A percentile compares a stretch with the other conserved stretches of the same genome.
Conservation (phyloP, 2,888 invertebrate genomes). For the Hirtodrosophila alboralis region DNA sequence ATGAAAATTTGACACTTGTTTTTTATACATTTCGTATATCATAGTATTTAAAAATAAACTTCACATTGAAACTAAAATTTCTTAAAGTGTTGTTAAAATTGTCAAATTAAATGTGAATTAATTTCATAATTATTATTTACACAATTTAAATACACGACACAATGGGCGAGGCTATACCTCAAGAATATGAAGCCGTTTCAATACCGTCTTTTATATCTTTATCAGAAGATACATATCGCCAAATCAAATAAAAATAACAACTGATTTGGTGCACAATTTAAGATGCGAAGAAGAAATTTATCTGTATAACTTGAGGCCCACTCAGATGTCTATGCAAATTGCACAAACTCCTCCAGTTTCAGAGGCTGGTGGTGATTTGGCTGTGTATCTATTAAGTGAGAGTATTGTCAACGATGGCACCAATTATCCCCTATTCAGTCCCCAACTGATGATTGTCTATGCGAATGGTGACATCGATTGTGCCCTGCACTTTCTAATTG, state of each 20-base stretch:
- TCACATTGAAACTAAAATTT: too few relatives aligned
- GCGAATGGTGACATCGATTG: conserved; percentile 48
- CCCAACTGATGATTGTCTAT: conserved; percentile 58
- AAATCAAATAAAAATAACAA: conserved; percentile 7
- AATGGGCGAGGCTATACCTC: conserved; percentile 5
- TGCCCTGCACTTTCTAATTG: conserved; percentile 41
- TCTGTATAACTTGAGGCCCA: not conserved
- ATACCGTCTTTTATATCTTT: conserved; percentile 24
- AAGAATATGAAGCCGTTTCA: conserved; percentile 32
- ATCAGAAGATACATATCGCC: not conserved
- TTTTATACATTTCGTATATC: too few relatives aligned
- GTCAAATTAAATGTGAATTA: conserved; percentile 5
- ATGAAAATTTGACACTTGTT: too few relatives aligned
- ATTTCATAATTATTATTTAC: not conserved
- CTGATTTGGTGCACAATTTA: conserved; percentile 27
- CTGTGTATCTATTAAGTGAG: not conserved
- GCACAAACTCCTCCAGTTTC: conserved; percentile 26
- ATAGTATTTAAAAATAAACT: too few relatives aligned
- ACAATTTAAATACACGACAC: not conserved
- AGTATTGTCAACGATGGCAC: not conserved
- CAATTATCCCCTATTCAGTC: not conserved
- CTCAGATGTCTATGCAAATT: not conserved
- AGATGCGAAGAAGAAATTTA: not conserved
- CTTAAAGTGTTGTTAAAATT: not conserved
- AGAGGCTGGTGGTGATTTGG: not conserved